Evolutionary conservation across 2,888 invertebrate species (phyloP).

Genomic region (Tenthredo livida): DNA sequence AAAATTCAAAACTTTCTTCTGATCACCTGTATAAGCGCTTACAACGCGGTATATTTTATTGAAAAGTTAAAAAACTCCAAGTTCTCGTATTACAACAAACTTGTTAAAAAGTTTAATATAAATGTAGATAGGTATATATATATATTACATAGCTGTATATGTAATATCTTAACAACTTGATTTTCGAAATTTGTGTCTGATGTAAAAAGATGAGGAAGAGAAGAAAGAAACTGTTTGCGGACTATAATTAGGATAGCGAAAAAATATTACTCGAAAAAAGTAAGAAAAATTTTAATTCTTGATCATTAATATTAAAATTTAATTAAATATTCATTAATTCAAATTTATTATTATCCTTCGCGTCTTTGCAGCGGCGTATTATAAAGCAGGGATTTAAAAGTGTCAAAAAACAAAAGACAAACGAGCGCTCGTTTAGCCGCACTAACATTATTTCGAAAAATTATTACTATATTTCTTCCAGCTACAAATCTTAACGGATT

Average conservation of each 20-base stretch:
- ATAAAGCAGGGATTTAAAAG: background rate
- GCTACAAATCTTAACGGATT: background rate
- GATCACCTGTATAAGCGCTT: conserved; percentile 5
- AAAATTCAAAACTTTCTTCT: background rate
- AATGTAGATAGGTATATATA: conserved; percentile 3
- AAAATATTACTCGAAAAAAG: background rate
- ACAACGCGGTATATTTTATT: conserved; percentile 1
- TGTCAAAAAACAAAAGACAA: conserved; percentile 25
- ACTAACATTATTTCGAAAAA: background rate
- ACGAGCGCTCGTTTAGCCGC: conserved; percentile 9
- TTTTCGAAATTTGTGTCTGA: background rate
- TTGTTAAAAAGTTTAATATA: conserved; percentile 3
- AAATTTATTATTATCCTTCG: background rate
- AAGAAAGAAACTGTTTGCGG: background rate
- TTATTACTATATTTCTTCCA: background rate
- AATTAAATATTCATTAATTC: conserved; percentile 1
- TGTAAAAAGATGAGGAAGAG: too few species aligned
- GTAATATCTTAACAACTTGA: background rate
- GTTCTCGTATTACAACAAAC: conserved; percentile 8
- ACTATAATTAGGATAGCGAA: background rate
- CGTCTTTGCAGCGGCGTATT: background rate
- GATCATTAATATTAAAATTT: background rate
- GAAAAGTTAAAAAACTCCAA: conserved; percentile 20
- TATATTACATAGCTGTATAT: background rate
- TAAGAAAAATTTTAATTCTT: background rate